Base-by-base conservation (phyloP, 2,797 vertebrate genomes). In the Microctenopoma stevenorrisi region DNA sequence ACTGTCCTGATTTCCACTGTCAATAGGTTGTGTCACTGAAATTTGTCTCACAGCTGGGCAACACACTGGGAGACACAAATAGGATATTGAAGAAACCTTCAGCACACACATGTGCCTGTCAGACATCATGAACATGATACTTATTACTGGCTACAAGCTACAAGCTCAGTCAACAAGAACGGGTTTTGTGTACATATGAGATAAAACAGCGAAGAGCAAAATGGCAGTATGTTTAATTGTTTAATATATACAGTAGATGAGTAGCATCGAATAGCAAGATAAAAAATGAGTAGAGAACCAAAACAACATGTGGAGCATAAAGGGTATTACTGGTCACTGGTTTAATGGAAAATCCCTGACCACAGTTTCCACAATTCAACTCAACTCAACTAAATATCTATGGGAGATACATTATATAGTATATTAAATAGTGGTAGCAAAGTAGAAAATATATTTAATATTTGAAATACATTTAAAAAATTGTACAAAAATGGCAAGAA, bases 21-120 rank as follows among this genome's bases (percentile, higher is more conserved):
- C 5, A 5, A 30, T 59, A 63, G 78, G 28, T 22, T 12, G 9
- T 57, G 64, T 76, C 54, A 53, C 28, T 52, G 60, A n/a, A 11
- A 50, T 82, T 63, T 25, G 56, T 72, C 64, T 66, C 57, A 9
- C 69, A 76, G 81, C 74, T 76, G 57, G 74, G 9, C 43, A 46
- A 40, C 62, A 64, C 61, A 40, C 42, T 4, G n/a, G 1, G 30
- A 47, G 64, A 64, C 51, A 46, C 52, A 68, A 80, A 40, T 47
- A 68, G 52, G 56, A 69, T 30, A 33, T 49, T 18, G 25, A 10
- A 26, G 37, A n/a, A 74, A 49, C 47, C 33, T 16, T 12, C 25
- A 57, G 33, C 8, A 26, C 22, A 48, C 63, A 70, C 65, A 70
- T 38, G 43, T 58, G 58, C 18, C 51, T 53, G 59, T 68, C 66